Evolutionary conservation across 2,797 vertebrate species (phyloP).

Genomic region (Stomatorhinus walkeri): DNA sequence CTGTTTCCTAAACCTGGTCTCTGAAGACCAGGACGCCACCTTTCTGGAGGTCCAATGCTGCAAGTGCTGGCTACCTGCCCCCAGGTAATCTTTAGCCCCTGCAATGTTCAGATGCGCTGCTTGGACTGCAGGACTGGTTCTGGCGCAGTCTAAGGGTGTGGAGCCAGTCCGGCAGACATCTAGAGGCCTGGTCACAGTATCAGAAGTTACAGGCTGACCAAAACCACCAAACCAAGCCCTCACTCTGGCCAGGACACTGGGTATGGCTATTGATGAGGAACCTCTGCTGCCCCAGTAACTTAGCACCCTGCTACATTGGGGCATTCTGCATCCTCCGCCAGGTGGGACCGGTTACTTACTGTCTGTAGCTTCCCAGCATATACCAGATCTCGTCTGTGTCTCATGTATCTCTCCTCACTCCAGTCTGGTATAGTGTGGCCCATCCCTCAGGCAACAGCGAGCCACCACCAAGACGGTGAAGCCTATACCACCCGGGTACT

Average conservation of each 20-base stretch:
- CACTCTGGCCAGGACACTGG: not conserved
- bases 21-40: not conserved
- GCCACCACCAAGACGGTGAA: too few species aligned
- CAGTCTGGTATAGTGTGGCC: too few species aligned
- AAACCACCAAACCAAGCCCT: not conserved
- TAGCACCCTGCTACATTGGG: too few species aligned
- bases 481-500: too few species aligned
- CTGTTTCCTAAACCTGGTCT: not conserved
- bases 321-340: too few species aligned
- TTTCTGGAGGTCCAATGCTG: not conserved
- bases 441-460: too few species aligned
- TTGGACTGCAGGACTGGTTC: not conserved
- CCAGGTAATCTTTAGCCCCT: not conserved
- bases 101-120: not conserved
- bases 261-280: not conserved
- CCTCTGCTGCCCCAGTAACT: not conserved
- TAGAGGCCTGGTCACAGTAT: not conserved
- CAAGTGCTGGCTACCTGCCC: not conserved
- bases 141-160: not conserved
- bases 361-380: too few species aligned
- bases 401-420: too few species aligned
- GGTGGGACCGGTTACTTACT: too few species aligned
- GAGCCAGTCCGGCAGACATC: not conserved
- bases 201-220: not conserved
- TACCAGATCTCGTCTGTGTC: too few species aligned